A percentile compares a stretch with the other conserved stretches of the same genome.
These are phyloP conservation scores for Heliconius cydno DNA, from an alignment of 2,888 invertebrate species.

Conservation along the genomic window DNA sequence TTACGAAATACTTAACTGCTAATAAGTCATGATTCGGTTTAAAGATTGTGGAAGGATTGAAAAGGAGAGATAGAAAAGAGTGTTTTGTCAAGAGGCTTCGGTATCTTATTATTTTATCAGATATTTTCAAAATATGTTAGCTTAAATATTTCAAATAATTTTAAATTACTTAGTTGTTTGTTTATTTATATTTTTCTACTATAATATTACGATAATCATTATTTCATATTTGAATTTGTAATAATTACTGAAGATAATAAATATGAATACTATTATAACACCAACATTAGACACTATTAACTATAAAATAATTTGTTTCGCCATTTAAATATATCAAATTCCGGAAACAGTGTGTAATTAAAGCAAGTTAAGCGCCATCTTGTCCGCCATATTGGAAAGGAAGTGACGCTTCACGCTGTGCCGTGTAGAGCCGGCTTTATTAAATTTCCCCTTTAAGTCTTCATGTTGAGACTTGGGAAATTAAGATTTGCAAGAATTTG, in stretches of 20 bases:
- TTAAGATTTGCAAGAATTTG: constrained; percentile 14
- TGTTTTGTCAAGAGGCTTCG: not conserved
- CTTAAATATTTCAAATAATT: too few relatives aligned
- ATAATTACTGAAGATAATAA: too few relatives aligned
- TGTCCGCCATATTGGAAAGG: constrained; percentile 58
- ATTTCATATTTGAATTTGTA: too few relatives aligned
- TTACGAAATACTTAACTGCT: not conserved
- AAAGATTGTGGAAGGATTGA: too few relatives aligned
- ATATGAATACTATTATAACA: not conserved
- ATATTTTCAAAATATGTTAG: too few relatives aligned
- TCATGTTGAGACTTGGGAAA: constrained; percentile 15
- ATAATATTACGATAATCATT: too few relatives aligned
- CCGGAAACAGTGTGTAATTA: constrained; percentile 28
- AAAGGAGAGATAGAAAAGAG: not conserved
- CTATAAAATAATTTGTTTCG: not conserved
- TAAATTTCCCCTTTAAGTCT: constrained; percentile 46
- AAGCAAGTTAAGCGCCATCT: constrained; percentile 50
- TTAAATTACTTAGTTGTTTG: too few relatives aligned
- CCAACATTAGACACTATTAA: not conserved
- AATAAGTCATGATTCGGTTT: not conserved
- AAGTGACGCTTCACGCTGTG: constrained; percentile 50
- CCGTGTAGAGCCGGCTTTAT: constrained; percentile 42
- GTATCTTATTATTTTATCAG: too few relatives aligned
- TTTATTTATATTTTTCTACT: too few relatives aligned
- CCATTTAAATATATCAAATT: constrained; percentile 13